Evolutionary conservation across 1,140 invertebrate species (phyloP).

Genomic region (Proctacanthus coquilletti): DNA sequence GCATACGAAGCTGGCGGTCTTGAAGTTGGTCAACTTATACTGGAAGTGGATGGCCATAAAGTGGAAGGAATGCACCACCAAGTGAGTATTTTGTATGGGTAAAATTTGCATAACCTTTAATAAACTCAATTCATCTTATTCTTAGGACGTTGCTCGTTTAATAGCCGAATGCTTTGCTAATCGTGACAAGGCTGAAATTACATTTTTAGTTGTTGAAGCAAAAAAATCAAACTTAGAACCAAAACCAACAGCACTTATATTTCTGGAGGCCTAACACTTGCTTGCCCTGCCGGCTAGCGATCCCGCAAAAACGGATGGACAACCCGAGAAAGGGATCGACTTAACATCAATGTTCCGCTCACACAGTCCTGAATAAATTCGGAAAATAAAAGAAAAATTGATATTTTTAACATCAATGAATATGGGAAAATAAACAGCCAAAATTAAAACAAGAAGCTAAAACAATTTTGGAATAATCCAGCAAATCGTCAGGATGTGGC

Average conservation of each 20-base stretch:
- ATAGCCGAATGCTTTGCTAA: conserved; percentile 81
- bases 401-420: too few relatives aligned
- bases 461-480: too few relatives aligned
- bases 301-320: conserved; percentile 41
- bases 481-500: too few relatives aligned
- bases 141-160: conserved; percentile 66
- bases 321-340: conserved; percentile 40
- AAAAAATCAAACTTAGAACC: conserved; percentile 80
- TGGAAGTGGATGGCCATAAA: conserved; percentile 80
- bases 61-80: conserved; percentile 64
- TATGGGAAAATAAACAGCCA: too few relatives aligned
- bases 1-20: conserved; percentile 81
- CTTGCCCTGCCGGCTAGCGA: conserved; percentile 61
- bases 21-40: conserved; percentile 83
- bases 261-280: conserved; percentile 76
- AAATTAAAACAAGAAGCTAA: too few relatives aligned
- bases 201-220: conserved; percentile 77
- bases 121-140: conserved; percentile 6
- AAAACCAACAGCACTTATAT: conserved; percentile 72
- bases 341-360: too few relatives aligned
- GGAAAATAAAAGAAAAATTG: too few relatives aligned
- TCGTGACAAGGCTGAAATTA: conserved; percentile 66
- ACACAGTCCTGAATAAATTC: too few relatives aligned
- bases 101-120: neutral
- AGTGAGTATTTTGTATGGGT: conserved; percentile 10